These are phyloP conservation scores for Apis dorsata DNA, from an alignment of 1,140 invertebrate species.

Conservation along the genomic window DNA sequence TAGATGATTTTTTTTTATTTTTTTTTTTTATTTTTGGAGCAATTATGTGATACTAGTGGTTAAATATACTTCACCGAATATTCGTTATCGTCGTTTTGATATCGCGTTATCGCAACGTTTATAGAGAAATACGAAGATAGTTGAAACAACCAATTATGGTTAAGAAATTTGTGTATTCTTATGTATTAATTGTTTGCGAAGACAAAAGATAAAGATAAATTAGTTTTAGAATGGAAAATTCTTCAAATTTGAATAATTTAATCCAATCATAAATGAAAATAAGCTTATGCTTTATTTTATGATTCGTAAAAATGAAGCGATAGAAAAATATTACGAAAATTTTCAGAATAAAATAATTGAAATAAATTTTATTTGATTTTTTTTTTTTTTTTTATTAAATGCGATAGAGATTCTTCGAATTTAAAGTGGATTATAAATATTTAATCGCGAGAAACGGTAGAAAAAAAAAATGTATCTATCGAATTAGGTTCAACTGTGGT, in stretches of 20 bases:
- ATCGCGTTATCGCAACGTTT: not conserved
- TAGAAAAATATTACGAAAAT: not conserved
- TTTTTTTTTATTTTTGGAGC: not conserved
- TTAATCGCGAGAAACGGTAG: not conserved
- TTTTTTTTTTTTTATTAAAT: not conserved
- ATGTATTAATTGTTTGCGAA: no score
- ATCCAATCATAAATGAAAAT: no score
- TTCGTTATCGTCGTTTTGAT: not conserved
- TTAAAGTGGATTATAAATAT: not conserved
- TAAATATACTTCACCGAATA: not conserved
- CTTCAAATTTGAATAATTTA: not conserved
- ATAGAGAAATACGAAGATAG: not conserved
- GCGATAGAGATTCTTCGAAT: slow-evolving; percentile 11
- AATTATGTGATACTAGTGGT: not conserved
- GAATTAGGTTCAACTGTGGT: slow-evolving; percentile 40
- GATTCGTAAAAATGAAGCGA: not conserved
- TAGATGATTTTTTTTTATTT: not conserved
- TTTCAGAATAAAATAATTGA: not conserved
- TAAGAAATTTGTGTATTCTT: not conserved
- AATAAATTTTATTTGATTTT: not conserved
- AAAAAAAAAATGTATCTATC: slow-evolving; percentile 18
- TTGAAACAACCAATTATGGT: not conserved
- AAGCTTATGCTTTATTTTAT: not conserved
- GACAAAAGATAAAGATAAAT: not conserved
- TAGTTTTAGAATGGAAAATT: not conserved